Percentiles rank a stretch among this genome's conserved stretches.
These are phyloP conservation scores for Melanostigma gelatinosum DNA, from an alignment of 2,113 vertebrate species.

Conservation along the genomic window DNA sequence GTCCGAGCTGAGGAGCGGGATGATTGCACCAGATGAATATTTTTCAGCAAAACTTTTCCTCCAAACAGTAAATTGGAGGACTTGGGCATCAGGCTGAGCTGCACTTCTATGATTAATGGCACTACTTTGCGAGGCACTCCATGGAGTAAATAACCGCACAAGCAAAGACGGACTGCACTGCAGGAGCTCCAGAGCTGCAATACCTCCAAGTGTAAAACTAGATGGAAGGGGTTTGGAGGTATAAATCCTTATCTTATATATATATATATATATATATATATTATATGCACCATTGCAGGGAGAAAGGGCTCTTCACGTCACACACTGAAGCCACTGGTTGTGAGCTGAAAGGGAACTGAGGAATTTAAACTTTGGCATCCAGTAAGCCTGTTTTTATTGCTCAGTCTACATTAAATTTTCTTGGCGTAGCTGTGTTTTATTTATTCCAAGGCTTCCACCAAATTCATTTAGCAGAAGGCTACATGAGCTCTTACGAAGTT, in stretches of 20 bases:
- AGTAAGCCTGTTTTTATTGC: constrained; percentile 6
- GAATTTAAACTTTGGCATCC: constrained; percentile 29
- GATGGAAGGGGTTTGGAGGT: accelerated
- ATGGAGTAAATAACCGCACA: constrained; percentile 30
- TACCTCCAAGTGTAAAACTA: not conserved
- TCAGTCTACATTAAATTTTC: constrained; percentile 41
- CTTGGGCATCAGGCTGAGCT: constrained; percentile 23
- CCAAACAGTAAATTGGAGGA: constrained; percentile 25
- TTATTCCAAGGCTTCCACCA: constrained; percentile 38
- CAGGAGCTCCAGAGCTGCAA: constrained; percentile 5
- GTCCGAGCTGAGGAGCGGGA: not conserved
- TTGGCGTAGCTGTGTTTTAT: constrained; percentile 43
- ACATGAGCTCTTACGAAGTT: constrained; percentile 8
- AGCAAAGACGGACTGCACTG: constrained; percentile 9
- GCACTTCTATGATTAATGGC: constrained; percentile 63
- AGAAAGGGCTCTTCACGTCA: constrained; percentile 13
- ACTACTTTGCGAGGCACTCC: constrained; percentile 26
- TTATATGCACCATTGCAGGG: not conserved
- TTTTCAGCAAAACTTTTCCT: constrained; percentile 35
- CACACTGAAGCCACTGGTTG: not conserved
- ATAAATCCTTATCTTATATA: not conserved
- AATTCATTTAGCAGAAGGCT: constrained; percentile 43
- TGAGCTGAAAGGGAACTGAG: constrained; percentile 17
- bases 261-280: not conserved
- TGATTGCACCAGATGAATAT: constrained; percentile 26